These are phyloP conservation scores for Spea bombifrons DNA, from an alignment of 2,113 vertebrate genomes.

Conservation along the genomic window DNA sequence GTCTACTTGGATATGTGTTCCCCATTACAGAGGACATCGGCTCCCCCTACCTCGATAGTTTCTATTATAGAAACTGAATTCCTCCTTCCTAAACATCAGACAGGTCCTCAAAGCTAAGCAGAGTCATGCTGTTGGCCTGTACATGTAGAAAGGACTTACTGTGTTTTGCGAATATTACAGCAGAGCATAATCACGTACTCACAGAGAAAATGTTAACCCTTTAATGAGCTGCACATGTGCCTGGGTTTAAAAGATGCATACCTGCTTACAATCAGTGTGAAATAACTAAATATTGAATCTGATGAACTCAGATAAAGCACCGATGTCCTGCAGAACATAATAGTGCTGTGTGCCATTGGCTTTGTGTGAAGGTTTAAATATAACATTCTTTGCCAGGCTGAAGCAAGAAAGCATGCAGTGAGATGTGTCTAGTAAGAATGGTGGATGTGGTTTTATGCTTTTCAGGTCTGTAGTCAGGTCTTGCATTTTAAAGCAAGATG, in stretches of 20 bases:
- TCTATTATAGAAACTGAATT: too few species aligned
- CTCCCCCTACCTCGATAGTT: too few species aligned
- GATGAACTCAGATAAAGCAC: neutral
- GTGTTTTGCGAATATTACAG: neutral
- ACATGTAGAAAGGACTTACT: too few species aligned
- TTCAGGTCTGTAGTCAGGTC: neutral
- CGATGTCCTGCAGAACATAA: constrained; percentile 3
- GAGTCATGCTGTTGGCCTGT: too few species aligned
- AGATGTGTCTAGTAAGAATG: neutral
- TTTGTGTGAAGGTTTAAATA: neutral
- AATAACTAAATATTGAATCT: neutral
- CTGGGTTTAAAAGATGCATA: constrained; percentile 6
- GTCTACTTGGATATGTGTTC: too few species aligned
- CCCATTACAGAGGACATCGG: too few species aligned
- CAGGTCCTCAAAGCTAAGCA: too few species aligned
- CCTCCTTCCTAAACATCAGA: too few species aligned
- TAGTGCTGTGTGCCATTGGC: neutral
- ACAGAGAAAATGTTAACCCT: neutral
- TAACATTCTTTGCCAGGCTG: constrained; percentile 6
- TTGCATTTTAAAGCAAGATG: neutral
- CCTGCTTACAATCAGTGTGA: neutral
- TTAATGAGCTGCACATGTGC: constrained; percentile 13
- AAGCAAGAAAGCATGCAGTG: neutral
- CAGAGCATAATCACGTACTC: neutral
- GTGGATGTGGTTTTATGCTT: neutral